A percentile compares a stretch with the other conserved stretches of the same genome.
phyloP scores from a whole-genome alignment of 2,113 vertebrate species.

The Muscicapa adusta region DNA sequence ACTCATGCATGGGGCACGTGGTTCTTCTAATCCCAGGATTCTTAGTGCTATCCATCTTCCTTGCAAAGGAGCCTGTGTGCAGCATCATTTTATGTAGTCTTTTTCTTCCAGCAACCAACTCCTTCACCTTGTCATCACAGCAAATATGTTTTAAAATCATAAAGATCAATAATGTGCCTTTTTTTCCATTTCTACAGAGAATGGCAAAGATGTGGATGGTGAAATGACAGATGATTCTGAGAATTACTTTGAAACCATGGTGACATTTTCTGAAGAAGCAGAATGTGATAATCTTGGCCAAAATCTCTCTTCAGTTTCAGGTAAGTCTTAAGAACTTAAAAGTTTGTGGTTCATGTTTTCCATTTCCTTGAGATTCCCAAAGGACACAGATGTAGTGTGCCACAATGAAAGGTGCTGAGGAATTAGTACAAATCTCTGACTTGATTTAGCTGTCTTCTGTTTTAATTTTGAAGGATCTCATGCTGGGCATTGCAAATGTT shows the following conservation, averaged over 20 bases:
- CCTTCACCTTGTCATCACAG: background rate
- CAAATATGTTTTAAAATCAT: background rate
- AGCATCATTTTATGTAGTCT: background rate
- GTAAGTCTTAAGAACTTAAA: background rate
- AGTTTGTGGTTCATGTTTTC: background rate
- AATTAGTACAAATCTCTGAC: background rate
- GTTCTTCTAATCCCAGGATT: background rate
- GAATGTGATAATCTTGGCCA: slow-evolving; percentile 43
- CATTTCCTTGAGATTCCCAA: background rate
- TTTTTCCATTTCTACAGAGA: background rate
- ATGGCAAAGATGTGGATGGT: background rate
- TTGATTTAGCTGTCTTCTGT: background rate
- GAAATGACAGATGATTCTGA: background rate
- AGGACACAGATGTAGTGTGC: background rate
- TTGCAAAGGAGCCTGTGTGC: background rate
- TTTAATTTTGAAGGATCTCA: background rate
- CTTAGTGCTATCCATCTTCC: background rate
- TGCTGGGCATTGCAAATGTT: background rate
- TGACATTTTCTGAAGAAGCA: slow-evolving; percentile 58
- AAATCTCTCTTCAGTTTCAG: slow-evolving; percentile 15
- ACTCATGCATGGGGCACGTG: background rate
- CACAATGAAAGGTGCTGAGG: background rate
- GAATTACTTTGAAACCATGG: background rate
- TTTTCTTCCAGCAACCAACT: background rate
- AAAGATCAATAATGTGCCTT: background rate